Evolutionary conservation across 2,797 vertebrate species (phyloP).

Genomic region (Acanthurus lineatus): DNA sequence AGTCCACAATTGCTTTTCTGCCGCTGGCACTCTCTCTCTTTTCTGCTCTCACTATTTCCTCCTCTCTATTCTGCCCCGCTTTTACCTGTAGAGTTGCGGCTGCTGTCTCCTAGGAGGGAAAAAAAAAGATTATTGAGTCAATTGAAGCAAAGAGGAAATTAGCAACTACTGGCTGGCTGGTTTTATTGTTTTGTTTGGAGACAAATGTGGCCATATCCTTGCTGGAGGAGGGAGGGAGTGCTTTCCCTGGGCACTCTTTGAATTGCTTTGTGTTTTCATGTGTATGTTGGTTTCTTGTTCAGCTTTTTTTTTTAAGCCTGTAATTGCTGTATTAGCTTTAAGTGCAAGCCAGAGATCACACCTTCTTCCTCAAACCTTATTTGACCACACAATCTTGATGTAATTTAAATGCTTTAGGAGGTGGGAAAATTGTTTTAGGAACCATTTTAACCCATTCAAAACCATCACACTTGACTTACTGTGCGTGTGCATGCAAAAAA

Average conservation of each 20-base stretch:
- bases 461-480: background rate
- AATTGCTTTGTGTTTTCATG: slow-evolving; percentile 59
- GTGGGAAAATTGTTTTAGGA: background rate
- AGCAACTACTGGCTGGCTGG: slow-evolving; percentile 77
- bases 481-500: background rate
- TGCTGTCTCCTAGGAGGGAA: slow-evolving; percentile 55
- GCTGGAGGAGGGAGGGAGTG: slow-evolving; percentile 25
- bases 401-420: background rate
- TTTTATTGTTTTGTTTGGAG: slow-evolving; percentile 80
- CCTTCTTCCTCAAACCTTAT: slow-evolving; percentile 6
- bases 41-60: slow-evolving; percentile 51
- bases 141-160: slow-evolving; percentile 79
- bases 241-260: slow-evolving; percentile 37
- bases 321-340: slow-evolving; percentile 35
- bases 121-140: slow-evolving; percentile 67
- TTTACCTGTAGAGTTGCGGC: slow-evolving; percentile 72
- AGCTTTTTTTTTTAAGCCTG: slow-evolving; percentile 12
- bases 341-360: slow-evolving; percentile 17
- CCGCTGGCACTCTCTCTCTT: slow-evolving; percentile 54
- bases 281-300: slow-evolving; percentile 32
- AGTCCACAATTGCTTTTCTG: slow-evolving; percentile 76
- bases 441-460: background rate
- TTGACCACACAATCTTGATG: background rate
- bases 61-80: slow-evolving; percentile 29
- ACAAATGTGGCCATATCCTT: slow-evolving; percentile 65